phyloP scores from a whole-genome alignment of 2,797 vertebrate species.

The Anableps anableps region DNA sequence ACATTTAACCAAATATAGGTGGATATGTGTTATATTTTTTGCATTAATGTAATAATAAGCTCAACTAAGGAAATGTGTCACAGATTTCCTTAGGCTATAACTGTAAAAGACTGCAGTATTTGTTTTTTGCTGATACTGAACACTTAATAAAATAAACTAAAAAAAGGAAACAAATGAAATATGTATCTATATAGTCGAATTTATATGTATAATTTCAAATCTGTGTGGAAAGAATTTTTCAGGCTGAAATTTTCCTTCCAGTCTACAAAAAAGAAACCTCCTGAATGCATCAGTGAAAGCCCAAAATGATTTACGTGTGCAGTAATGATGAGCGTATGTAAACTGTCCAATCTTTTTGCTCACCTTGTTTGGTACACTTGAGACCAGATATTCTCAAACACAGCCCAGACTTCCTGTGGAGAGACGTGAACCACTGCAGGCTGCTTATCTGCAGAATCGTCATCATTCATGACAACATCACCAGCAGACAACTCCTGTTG shows the following conservation, averaged over 20 bases:
- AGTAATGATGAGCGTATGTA: not conserved
- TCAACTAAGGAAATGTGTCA: no score
- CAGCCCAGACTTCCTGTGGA: conserved; percentile 88
- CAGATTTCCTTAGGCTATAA: no score
- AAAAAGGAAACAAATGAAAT: no score
- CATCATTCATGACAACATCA: conserved; percentile 73
- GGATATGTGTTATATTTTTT: no score
- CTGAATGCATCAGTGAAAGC: not conserved
- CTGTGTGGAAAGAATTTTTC: not conserved
- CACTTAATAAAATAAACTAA: no score
- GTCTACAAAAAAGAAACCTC: not conserved
- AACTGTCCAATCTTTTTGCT: conserved; percentile 2
- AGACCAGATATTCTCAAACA: conserved; percentile 90
- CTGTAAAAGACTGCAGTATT: no score
- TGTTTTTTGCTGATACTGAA: no score
- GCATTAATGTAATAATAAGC: no score
- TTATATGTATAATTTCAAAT: no score
- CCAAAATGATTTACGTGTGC: not conserved
- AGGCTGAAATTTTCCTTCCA: not conserved
- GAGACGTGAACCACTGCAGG: conserved; percentile 51
- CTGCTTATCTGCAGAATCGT: conserved; percentile 58
- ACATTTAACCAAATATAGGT: no score
- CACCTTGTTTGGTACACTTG: conserved; percentile 87
- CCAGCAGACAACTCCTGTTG: conserved; percentile 48
- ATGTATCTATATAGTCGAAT: no score